Conservation (phyloP, 2,113 vertebrate genomes). For the Ursus arctos region DNA sequence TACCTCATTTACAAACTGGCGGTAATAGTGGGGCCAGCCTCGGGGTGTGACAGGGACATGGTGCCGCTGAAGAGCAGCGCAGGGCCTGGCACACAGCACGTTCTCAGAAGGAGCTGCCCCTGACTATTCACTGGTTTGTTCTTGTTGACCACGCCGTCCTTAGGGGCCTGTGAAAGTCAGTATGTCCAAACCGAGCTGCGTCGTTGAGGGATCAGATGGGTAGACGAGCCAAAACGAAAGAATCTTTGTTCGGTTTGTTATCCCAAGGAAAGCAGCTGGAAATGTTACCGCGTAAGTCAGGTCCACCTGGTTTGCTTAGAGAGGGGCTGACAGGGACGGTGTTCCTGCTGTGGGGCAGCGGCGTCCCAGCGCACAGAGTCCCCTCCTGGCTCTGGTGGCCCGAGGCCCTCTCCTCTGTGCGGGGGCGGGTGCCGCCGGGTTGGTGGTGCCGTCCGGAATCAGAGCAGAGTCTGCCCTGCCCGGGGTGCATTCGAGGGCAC, state of each 20-base stretch:
- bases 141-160: accelerated
- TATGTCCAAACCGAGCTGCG: not conserved
- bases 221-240: not conserved
- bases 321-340: not conserved
- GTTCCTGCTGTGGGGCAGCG: not conserved
- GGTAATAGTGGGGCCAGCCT: not conserved
- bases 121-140: not conserved
- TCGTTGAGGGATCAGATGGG: not conserved
- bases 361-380: not conserved
- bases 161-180: not conserved
- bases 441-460: not conserved
- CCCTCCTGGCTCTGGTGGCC: not conserved
- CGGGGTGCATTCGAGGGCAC: not conserved
- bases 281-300: too few relatives aligned
- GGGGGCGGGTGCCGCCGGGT: not conserved
- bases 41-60: not conserved
- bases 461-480: not conserved
- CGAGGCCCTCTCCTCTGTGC: accelerated
- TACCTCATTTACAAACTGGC: not conserved
- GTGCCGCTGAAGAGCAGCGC: not conserved
- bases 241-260: not conserved
- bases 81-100: not conserved
- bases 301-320: not conserved
- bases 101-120: not conserved
- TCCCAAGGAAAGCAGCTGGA: not conserved